Evolutionary conservation across 2,888 invertebrate species (phyloP), one percentile per base, ranked within the genome.

Genomic region (Melieria crassipennis): DNA sequence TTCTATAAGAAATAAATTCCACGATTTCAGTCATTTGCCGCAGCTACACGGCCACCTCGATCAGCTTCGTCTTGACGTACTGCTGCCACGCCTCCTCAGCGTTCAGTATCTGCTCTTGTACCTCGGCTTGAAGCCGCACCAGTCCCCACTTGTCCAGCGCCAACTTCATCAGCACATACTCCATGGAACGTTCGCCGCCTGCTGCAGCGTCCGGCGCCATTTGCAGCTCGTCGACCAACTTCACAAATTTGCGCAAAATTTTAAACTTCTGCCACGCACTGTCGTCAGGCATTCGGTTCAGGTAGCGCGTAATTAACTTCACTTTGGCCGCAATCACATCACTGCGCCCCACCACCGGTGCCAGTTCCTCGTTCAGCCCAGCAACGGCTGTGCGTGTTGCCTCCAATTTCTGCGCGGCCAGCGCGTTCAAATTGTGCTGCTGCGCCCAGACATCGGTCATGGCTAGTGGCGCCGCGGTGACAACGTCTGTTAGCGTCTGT

Each of bases 321-420:
- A 83, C 73, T 5, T 76, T 75, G 10, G 71, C 73, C 4, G 81
- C 79, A 70, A 82, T 69, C 7, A 73, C 77, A 46, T 79, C 74
- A 70, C 82, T 82, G n/a, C 80, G 77, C 30, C 78, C 83, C 60
- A 78, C 79, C 43, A 82, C 65, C 3, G 78, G 78, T 1, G 76
- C 60, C 10, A 83, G 69, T 69, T 82, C 83, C 45, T 60, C 42
- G 58, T 80, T 80, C 5, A 82, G 68, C 47, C 76, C 70, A 6
- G 75, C 73, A 9, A 82, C 72, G 7, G 74, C 75, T 1, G 47
- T 46, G 30, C 68, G 69, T 4, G 76, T 79, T 5, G 73, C 72
- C 56, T 69, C 52, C 46, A 83, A 60, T 60, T 75, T 76, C 16
- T 69, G 64, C 30, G 76, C 46, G 1, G 80, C 75, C 5, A 69